Evolutionary conservation across 2,888 invertebrate genomes (phyloP).

Genomic region (Hirtodrosophila confusa): DNA sequence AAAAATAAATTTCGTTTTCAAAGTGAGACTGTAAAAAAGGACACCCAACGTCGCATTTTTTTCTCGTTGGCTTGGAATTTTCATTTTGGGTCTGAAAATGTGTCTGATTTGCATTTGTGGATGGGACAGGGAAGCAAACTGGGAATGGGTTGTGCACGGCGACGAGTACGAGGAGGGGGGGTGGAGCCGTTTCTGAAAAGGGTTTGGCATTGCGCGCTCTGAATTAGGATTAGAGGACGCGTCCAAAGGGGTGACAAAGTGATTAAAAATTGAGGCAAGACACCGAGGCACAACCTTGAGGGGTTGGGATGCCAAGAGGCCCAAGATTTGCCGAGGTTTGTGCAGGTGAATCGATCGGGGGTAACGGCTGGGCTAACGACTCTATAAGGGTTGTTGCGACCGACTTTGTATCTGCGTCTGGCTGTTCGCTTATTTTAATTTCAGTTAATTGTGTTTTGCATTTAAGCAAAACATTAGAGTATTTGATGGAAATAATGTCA

Average conservation of each 20-base stretch:
- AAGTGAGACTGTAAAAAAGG: slow-evolving; percentile 34
- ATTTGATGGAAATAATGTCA: slow-evolving; percentile 73
- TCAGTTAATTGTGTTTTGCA: slow-evolving; percentile 76
- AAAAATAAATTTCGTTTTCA: slow-evolving; percentile 70
- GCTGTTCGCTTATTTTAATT: slow-evolving; percentile 70
- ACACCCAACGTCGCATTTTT: slow-evolving; percentile 52
- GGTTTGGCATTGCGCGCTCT: slow-evolving; percentile 57
- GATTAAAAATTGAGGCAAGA: slow-evolving; percentile 74
- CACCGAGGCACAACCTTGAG: slow-evolving; percentile 13
- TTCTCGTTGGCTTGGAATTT: slow-evolving; percentile 54
- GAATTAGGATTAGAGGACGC: slow-evolving; percentile 62
- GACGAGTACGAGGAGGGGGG: slow-evolving; percentile 5
- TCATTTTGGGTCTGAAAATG: slow-evolving; percentile 71
- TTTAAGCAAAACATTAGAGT: slow-evolving; percentile 69
- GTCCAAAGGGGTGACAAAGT: slow-evolving; percentile 73
- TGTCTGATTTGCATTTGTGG: slow-evolving; percentile 73
- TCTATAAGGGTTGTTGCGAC: slow-evolving; percentile 63
- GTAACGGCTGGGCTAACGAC: slow-evolving; percentile 27
- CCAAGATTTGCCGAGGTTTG: slow-evolving; percentile 54
- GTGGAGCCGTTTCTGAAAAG: slow-evolving; percentile 55
- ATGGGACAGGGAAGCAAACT: slow-evolving; percentile 19
- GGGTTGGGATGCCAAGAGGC: slow-evolving; percentile 30
- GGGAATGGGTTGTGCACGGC: neutral
- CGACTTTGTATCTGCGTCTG: slow-evolving; percentile 15
- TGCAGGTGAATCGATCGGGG: slow-evolving; percentile 38